Conservation (phyloP, 1,140 invertebrate species). For the Anastrepha ludens region DNA sequence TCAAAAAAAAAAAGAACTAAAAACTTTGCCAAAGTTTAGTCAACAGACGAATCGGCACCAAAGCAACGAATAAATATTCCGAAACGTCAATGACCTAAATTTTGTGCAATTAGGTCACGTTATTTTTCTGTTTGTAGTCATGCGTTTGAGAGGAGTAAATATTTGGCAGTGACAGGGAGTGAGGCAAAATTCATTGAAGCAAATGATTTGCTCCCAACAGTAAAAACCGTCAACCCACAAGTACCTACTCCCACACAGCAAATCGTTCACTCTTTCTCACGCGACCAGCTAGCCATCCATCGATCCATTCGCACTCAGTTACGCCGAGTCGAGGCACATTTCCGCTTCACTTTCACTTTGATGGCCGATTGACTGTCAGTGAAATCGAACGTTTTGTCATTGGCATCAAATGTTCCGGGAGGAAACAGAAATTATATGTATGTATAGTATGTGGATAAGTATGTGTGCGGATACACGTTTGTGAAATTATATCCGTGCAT, state of each 20-base stretch:
- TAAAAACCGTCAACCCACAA: background rate
- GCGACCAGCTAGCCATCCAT: background rate
- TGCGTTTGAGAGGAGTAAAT: background rate
- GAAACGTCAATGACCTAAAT: slow-evolving; percentile 34
- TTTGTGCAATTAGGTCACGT: slow-evolving; percentile 10
- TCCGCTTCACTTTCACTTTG: slow-evolving; percentile 48
- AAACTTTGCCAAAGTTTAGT: background rate
- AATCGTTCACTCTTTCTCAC: background rate
- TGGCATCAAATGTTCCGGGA: slow-evolving; percentile 23
- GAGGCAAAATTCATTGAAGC: slow-evolving; percentile 24
- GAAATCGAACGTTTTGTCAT: slow-evolving; percentile 51
- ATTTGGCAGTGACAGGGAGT: background rate
- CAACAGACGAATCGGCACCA: background rate
- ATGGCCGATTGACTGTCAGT: slow-evolving; percentile 29
- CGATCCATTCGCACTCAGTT: background rate
- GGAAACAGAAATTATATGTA: background rate
- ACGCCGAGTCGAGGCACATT: background rate
- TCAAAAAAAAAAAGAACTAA: background rate
- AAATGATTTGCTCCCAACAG: slow-evolving; percentile 8
- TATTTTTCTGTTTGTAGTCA: background rate
- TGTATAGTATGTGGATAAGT: no score
- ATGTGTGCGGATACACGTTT: background rate
- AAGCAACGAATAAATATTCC: background rate
- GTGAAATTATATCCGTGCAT: slow-evolving; percentile 35
- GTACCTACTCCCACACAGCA: background rate